These are phyloP conservation scores for Oxyura jamaicensis DNA, from an alignment of 2,113 vertebrate species.

Conservation along the genomic window DNA sequence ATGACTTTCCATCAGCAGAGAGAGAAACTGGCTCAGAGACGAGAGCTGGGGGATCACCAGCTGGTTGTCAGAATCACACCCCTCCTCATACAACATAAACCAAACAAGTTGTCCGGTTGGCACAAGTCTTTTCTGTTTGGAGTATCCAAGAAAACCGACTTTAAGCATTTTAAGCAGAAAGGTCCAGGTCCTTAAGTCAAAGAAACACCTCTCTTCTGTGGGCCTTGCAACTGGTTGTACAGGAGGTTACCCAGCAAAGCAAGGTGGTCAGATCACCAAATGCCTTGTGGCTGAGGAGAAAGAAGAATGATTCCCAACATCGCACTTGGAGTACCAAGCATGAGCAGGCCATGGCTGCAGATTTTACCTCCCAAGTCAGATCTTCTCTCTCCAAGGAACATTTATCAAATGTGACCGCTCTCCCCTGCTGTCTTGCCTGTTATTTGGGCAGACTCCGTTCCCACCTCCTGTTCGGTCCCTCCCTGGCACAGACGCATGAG, in stretches of 20 bases:
- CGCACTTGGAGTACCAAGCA: neutral
- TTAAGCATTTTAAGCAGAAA: neutral
- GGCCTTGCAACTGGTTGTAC: neutral
- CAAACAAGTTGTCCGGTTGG: neutral
- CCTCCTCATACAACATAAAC: neutral
- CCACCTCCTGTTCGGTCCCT: neutral
- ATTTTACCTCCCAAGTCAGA: neutral
- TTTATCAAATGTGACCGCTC: neutral
- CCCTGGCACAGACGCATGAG: neutral
- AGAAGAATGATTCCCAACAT: neutral
- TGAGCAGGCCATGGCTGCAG: neutral
- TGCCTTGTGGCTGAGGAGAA: neutral
- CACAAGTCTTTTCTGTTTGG: neutral
- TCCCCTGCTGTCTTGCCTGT: fast-evolving
- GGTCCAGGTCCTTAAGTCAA: neutral
- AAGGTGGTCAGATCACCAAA: neutral
- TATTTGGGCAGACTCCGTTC: neutral
- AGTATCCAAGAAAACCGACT: neutral
- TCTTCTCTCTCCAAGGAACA: neutral
- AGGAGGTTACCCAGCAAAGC: neutral
- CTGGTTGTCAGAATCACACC: neutral
- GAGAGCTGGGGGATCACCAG: neutral
- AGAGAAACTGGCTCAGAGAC: neutral
- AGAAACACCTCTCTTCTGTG: neutral
- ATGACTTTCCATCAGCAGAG: neutral